Evolutionary conservation across 2,888 invertebrate species (phyloP).

Genomic region (Odontocerum albicorne): DNA sequence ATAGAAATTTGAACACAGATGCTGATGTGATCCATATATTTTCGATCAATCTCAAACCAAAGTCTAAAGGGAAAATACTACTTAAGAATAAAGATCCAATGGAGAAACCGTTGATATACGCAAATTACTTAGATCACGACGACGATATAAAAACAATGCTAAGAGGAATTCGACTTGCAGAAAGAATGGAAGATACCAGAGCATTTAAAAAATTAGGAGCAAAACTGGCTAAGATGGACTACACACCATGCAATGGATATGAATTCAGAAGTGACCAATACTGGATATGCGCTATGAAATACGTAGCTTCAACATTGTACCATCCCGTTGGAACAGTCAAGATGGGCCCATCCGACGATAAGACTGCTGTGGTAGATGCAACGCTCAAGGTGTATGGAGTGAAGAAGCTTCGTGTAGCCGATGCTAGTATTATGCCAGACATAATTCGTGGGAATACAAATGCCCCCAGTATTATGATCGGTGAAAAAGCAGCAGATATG

Average conservation of each 20-base stretch:
- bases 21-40: conserved; percentile 44
- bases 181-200: conserved; percentile 45
- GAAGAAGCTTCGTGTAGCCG: conserved; percentile 59
- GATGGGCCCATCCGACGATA: conserved; percentile 66
- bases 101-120: conserved; percentile 59
- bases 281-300: conserved; percentile 67
- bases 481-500: conserved; percentile 65
- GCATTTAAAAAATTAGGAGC: conserved; percentile 45
- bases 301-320: conserved; percentile 67
- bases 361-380: conserved; percentile 67
- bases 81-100: conserved; percentile 67
- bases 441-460: conserved; percentile 65
- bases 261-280: conserved; percentile 55
- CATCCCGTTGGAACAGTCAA: conserved; percentile 71
- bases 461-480: conserved; percentile 65
- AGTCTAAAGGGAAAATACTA: conserved; percentile 66
- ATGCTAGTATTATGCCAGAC: conserved; percentile 67
- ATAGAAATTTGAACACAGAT: conserved; percentile 36
- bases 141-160: conserved; percentile 52
- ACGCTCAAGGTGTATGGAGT: conserved; percentile 57
- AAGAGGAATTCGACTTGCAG: conserved; percentile 43
- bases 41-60: conserved; percentile 65
- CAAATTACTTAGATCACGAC: conserved; percentile 58
- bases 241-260: conserved; percentile 41
- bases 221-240: conserved; percentile 39